Conservation (phyloP, 2,888 invertebrate genomes). For the Mythimna loreyi region DNA sequence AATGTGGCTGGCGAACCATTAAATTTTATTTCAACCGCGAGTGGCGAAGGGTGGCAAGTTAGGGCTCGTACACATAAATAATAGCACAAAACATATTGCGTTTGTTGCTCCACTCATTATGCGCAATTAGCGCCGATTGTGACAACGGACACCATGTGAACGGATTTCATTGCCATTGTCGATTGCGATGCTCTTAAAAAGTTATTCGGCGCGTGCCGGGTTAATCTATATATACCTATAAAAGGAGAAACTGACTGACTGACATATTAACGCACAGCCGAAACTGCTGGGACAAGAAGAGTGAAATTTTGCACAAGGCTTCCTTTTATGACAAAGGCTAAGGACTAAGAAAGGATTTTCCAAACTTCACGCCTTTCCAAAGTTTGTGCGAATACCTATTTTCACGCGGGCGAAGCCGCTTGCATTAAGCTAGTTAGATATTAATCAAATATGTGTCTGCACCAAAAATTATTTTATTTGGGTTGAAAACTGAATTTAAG, state of each 20-base stretch:
- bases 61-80: slow-evolving; percentile 87
- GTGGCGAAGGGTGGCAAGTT: slow-evolving; percentile 78
- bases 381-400: too few relatives aligned
- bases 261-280: too few relatives aligned
- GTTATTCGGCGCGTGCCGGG: slow-evolving; percentile 71
- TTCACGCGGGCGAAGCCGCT: too few relatives aligned
- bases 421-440: too few relatives aligned
- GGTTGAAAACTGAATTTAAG: not conserved
- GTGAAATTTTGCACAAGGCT: too few relatives aligned
- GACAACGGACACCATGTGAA: slow-evolving; percentile 86
- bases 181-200: slow-evolving; percentile 58
- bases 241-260: too few relatives aligned
- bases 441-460: slow-evolving; percentile 28
- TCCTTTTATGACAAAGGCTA: too few relatives aligned
- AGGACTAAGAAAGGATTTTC: too few relatives aligned
- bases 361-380: too few relatives aligned
- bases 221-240: too few relatives aligned
- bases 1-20: slow-evolving; percentile 84
- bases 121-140: slow-evolving; percentile 91
- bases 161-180: slow-evolving; percentile 80
- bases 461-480: not conserved
- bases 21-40: slow-evolving; percentile 88
- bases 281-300: too few relatives aligned
- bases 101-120: slow-evolving; percentile 88
- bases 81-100: slow-evolving; percentile 89